A percentile compares a stretch with the other conserved stretches of the same genome.
phyloP scores from a whole-genome alignment of 1,140 invertebrate species.

The Chironomus striatipennis region DNA sequence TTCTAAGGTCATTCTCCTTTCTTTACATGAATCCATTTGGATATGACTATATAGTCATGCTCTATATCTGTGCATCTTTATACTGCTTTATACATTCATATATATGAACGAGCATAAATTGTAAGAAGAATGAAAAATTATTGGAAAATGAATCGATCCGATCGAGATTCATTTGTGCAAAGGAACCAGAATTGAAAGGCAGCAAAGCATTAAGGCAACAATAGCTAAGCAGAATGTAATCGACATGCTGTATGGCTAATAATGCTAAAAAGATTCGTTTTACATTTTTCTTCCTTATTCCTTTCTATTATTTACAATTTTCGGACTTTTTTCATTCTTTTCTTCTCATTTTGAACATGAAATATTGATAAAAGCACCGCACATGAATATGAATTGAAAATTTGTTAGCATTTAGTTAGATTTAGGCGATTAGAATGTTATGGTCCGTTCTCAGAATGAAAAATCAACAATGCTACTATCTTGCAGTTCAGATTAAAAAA shows the following conservation, averaged over 20 bases:
- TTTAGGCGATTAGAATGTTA: too few relatives aligned
- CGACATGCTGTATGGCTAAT: not conserved
- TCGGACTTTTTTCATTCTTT: not conserved
- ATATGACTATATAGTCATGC: too few relatives aligned
- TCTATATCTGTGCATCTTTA: too few relatives aligned
- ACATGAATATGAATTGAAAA: not conserved
- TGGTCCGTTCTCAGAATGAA: too few relatives aligned
- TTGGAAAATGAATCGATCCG: not conserved
- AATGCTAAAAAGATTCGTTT: not conserved
- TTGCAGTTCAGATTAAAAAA: too few relatives aligned
- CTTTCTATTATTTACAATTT: not conserved
- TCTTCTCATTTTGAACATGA: not conserved
- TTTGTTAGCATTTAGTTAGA: too few relatives aligned
- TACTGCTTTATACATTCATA: not conserved
- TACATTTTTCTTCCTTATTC: not conserved
- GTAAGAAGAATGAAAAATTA: not conserved
- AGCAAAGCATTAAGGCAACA: not conserved
- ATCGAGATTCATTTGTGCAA: not conserved
- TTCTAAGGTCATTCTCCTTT: too few relatives aligned
- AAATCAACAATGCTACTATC: too few relatives aligned
- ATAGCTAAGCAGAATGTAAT: constrained; percentile 6
- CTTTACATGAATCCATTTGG: too few relatives aligned
- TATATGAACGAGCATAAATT: not conserved
- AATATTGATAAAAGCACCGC: not conserved
- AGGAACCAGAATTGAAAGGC: too few relatives aligned